Percentiles rank a stretch among this genome's conserved stretches.
Evolutionary conservation across 2,113 vertebrate genomes (phyloP).

Genomic region (Pseudopipra pipra): DNA sequence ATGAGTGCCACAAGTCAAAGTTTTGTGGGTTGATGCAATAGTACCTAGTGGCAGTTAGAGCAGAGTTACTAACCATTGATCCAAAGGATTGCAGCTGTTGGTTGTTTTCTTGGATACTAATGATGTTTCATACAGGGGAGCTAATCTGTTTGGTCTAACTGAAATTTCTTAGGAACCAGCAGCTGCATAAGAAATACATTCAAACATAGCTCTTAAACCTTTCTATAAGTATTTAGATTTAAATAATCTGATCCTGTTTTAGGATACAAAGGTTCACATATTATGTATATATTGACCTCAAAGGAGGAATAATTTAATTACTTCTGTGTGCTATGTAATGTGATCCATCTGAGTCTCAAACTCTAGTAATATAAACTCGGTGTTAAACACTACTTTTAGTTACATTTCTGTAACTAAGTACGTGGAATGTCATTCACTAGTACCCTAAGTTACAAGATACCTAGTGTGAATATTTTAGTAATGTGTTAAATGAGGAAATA

Average conservation of each 20-base stretch:
- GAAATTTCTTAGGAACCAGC: not conserved
- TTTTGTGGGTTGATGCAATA: not conserved
- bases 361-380: not conserved
- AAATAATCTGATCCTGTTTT: not conserved
- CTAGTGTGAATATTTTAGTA: not conserved
- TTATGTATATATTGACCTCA: not conserved
- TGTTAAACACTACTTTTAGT: not conserved
- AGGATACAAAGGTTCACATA: not conserved
- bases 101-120: not conserved
- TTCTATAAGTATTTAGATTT: not conserved
- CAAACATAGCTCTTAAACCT: not conserved
- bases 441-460: not conserved
- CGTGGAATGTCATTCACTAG: not conserved
- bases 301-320: not conserved
- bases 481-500: not conserved
- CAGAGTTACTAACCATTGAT: not conserved
- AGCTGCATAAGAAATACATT: not conserved
- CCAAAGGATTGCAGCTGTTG: not conserved
- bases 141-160: not conserved
- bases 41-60: not conserved
- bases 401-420: not conserved
- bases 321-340: not conserved
- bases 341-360: not conserved
- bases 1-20: not conserved
- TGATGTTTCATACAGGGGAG: not conserved